phyloP scores from a whole-genome alignment of 2,113 vertebrate genomes.

The Bungarus multicinctus region DNA sequence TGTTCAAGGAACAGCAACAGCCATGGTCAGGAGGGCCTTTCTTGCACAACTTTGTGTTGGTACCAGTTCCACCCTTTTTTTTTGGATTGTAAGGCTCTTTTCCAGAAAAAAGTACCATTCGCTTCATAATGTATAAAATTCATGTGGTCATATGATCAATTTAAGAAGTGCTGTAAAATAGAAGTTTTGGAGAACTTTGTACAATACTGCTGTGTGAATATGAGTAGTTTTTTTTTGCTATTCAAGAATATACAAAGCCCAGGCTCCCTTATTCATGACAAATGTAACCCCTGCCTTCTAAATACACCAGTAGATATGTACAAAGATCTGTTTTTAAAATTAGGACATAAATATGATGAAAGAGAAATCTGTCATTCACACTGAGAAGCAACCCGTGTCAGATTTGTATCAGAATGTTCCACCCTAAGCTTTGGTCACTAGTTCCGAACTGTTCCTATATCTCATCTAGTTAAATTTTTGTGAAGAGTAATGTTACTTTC shows the following conservation, averaged over 20 bases:
- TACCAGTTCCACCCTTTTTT: background rate
- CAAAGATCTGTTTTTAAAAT: background rate
- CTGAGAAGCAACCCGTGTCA: background rate
- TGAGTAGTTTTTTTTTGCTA: background rate
- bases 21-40: background rate
- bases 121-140: background rate
- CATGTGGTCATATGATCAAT: background rate
- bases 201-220: background rate
- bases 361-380: background rate
- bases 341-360: background rate
- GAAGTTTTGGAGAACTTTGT: background rate
- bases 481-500: background rate
- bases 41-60: background rate
- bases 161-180: background rate
- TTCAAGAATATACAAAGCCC: background rate
- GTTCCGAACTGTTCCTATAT: background rate
- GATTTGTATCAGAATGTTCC: background rate
- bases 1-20: background rate
- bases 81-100: background rate
- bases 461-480: background rate
- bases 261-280: background rate
- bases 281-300: background rate
- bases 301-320: background rate
- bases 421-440: background rate
- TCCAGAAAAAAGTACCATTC: background rate